These are phyloP conservation scores for Xiphophorus couchianus DNA, from an alignment of 2,113 vertebrate species.

Conservation along the genomic window DNA sequence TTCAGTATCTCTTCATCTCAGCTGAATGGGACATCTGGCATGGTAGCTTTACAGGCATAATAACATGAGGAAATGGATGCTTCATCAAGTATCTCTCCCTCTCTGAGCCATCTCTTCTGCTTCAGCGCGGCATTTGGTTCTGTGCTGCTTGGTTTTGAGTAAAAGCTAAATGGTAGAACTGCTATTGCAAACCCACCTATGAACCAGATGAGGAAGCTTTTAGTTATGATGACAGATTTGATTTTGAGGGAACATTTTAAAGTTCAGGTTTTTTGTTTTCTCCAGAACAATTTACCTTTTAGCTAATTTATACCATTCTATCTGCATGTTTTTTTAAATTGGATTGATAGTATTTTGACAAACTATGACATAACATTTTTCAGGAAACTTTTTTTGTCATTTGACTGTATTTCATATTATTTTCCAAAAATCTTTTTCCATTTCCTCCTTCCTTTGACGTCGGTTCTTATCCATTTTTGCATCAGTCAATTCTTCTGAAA, in stretches of 20 bases:
- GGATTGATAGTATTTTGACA: too few species aligned
- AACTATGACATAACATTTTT: too few species aligned
- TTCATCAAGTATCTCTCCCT: slow-evolving; percentile 31
- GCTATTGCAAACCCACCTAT: slow-evolving; percentile 38
- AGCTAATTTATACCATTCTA: too few species aligned
- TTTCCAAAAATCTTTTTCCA: too few species aligned
- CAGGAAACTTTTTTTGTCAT: too few species aligned
- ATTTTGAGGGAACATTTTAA: too few species aligned
- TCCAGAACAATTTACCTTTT: too few species aligned
- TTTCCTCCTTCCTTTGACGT: too few species aligned
- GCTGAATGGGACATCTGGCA: slow-evolving; percentile 68
- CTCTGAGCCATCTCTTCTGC: slow-evolving; percentile 26
- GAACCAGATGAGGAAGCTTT: slow-evolving; percentile 21
- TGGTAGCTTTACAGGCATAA: slow-evolving; percentile 43
- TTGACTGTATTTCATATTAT: too few species aligned
- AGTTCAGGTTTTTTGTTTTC: background rate
- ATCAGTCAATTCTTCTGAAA: too few species aligned
- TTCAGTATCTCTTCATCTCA: slow-evolving; percentile 54
- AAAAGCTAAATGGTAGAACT: slow-evolving; percentile 31
- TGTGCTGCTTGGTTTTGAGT: slow-evolving; percentile 17
- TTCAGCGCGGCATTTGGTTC: slow-evolving; percentile 37
- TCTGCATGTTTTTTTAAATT: too few species aligned
- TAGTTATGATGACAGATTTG: slow-evolving; percentile 19
- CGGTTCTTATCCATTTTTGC: too few species aligned
- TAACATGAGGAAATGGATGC: slow-evolving; percentile 44